phyloP scores from a whole-genome alignment of 2,797 vertebrate genomes.

The Scolopax rusticola region DNA sequence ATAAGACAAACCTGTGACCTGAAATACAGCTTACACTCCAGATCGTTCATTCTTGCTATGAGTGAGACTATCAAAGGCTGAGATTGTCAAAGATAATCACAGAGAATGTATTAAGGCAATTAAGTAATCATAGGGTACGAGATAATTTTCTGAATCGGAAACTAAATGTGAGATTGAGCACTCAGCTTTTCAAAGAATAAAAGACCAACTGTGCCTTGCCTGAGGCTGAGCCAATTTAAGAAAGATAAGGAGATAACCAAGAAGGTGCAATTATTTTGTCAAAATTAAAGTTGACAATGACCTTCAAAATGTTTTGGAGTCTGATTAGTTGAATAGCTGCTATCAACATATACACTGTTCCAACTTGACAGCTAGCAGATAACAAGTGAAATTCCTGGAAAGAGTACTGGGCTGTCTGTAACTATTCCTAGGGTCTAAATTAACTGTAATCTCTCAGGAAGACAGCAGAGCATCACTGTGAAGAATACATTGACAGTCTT shows the following conservation, averaged over 20 bases:
- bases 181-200: not conserved
- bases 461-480: not conserved
- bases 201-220: not conserved
- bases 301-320: not conserved
- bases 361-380: not conserved
- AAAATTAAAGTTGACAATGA: not conserved
- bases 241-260: not conserved
- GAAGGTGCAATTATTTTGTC: conserved; percentile 1
- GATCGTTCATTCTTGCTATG: not conserved
- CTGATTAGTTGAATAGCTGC: not conserved
- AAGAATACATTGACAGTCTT: not conserved
- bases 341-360: not conserved
- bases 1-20: not conserved
- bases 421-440: not conserved
- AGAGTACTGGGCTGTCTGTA: not conserved
- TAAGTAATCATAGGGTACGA: not conserved
- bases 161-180: not conserved
- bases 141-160: not conserved
- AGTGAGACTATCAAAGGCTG: not conserved
- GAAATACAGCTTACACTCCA: not conserved
- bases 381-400: not conserved
- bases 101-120: not conserved
- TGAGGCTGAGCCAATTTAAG: not conserved
- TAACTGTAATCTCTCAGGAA: not conserved
- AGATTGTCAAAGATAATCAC: not conserved